Base-by-base conservation (phyloP, 2,113 vertebrate genomes). In the Tyrannus savana region DNA sequence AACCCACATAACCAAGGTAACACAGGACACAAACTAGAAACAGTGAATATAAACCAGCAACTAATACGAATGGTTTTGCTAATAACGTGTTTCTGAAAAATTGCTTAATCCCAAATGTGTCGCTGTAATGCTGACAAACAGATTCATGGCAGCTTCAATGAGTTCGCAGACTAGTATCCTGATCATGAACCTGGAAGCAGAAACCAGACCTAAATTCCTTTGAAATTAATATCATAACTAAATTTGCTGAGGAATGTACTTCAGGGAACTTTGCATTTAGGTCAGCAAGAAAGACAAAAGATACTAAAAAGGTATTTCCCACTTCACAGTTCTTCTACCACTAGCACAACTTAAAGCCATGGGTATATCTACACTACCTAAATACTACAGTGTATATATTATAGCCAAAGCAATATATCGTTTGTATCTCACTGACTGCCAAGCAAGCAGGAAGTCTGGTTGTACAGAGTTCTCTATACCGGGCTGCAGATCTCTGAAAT, bases 181-280 rank as follows among this genome's bases (percentile, higher is more conserved):
- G 5, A 81, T 74, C 3, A 2, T 66, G 77, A 94, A 81, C 69
- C 39, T 3, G 3, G 76, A 87, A 89, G 56, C 47, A 94, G 81
- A 91, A 93, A 87, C 7, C 21, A 59, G 60, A 67, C 12, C 14
- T 55, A 77, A 84, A 89, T 89, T 84, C 13, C 68, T 79, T 33
- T 82, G 39, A 92, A 95, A 84, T 68, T 4, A 87, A n/a, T 90
- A 82, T 39, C 27, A 39, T 33, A 76, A 81, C 42, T n/a, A 90
- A 60, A 68, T 89, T 84, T 55, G 46, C 64, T 85, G 72, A 92
- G 68, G 27, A 92, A 89, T 64, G 30, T 17, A 76, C 52, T 95
- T 71, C 59, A 74, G 86, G 50, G 58, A 91, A 68, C 75, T 75
- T 88, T 82, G 33, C 42, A 81, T 90, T 89, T 88, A 96, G 86